A percentile compares a stretch with the other conserved stretches of the same genome.
These are phyloP conservation scores for Drosophila macrospina DNA, from an alignment of 2,888 invertebrate genomes.

Conservation along the genomic window DNA sequence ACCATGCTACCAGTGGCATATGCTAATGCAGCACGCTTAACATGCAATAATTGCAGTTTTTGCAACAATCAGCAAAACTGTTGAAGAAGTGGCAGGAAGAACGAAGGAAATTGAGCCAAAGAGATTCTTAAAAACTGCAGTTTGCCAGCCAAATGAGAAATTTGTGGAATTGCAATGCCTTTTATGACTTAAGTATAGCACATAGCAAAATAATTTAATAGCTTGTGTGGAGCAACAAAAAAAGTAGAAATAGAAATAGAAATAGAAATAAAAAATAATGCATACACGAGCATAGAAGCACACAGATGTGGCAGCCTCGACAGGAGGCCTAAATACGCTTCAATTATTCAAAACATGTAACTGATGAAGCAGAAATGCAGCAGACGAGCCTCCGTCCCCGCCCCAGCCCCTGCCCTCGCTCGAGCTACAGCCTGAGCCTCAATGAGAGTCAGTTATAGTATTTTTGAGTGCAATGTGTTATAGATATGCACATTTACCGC, in stretches of 20 bases:
- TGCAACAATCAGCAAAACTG: slow-evolving; percentile 52
- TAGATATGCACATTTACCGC: slow-evolving; percentile 74
- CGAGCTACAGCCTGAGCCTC: slow-evolving; percentile 23
- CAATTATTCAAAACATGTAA: slow-evolving; percentile 83
- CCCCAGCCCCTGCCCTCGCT: too few relatives aligned
- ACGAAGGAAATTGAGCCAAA: not conserved
- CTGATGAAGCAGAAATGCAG: slow-evolving; percentile 81
- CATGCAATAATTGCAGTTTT: slow-evolving; percentile 67
- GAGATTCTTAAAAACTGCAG: slow-evolving; percentile 30
- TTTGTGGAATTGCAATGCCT: slow-evolving; percentile 15
- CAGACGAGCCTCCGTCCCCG: slow-evolving; percentile 44
- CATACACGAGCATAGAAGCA: too few relatives aligned
- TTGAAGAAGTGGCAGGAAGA: not conserved
- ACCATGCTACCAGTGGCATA: slow-evolving; percentile 15
- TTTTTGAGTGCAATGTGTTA: slow-evolving; percentile 76
- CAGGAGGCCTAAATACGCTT: slow-evolving; percentile 70
- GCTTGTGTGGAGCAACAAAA: slow-evolving; percentile 16
- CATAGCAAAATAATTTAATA: slow-evolving; percentile 59
- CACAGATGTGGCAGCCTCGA: slow-evolving; percentile 2
- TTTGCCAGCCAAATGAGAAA: slow-evolving; percentile 18
- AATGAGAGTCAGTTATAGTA: slow-evolving; percentile 56
- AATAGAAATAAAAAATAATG: too few relatives aligned
- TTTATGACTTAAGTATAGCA: slow-evolving; percentile 33
- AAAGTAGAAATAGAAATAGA: slow-evolving; percentile 3
- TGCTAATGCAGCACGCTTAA: slow-evolving; percentile 59